A percentile compares a stretch with the other conserved stretches of the same genome.
Evolutionary conservation across 2,113 vertebrate species (phyloP).

Genomic region (Toxostoma redivivum): DNA sequence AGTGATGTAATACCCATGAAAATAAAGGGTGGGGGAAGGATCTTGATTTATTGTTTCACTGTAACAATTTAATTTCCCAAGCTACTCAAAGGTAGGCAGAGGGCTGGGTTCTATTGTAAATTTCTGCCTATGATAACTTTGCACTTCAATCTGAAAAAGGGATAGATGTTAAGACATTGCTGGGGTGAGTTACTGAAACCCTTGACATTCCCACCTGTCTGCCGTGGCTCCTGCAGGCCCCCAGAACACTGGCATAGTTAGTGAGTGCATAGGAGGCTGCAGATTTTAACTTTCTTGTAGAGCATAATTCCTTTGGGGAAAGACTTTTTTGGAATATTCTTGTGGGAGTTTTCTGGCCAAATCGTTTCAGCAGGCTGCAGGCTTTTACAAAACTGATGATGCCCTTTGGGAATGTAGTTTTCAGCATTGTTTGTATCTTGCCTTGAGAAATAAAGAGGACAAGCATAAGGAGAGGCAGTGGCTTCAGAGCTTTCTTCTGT

Average conservation of each 20-base stretch:
- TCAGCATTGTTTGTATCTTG: neutral
- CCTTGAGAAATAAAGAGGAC: neutral
- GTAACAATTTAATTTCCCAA: neutral
- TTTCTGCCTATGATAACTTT: neutral
- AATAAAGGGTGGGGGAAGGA: neutral
- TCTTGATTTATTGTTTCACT: neutral
- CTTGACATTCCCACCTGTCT: neutral
- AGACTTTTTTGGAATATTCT: neutral
- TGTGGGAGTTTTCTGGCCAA: neutral
- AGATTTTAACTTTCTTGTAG: neutral
- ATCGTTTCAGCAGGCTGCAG: neutral
- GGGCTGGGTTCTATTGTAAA: neutral
- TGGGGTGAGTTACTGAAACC: neutral
- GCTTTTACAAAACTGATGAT: neutral
- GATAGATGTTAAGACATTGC: rapidly evolving
- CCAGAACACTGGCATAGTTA: neutral
- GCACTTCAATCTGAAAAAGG: neutral
- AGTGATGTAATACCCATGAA: neutral
- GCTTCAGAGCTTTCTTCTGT: neutral
- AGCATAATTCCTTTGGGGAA: neutral
- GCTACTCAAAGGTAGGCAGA: rapidly evolving
- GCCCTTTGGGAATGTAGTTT: neutral
- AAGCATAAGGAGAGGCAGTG: neutral
- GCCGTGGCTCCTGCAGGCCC: neutral
- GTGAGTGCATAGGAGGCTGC: neutral